Percentiles rank a stretch among this genome's conserved stretches.
Evolutionary conservation across 2,113 vertebrate genomes (phyloP).

Genomic region (Todiramphus chloris): DNA sequence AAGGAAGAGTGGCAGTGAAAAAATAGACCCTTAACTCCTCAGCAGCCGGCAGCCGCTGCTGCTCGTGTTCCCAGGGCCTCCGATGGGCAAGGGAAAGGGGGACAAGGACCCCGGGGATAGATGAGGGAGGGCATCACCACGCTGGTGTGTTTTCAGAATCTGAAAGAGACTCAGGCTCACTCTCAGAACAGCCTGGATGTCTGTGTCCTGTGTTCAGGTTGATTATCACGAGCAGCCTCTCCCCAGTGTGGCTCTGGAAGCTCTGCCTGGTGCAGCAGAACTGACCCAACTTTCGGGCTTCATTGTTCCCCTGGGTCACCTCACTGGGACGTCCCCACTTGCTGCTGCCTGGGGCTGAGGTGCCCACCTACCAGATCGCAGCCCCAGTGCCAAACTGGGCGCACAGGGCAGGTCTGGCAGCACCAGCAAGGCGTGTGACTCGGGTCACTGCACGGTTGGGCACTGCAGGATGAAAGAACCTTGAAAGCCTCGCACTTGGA

Average conservation of each 20-base stretch:
- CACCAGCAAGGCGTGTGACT: fast-evolving
- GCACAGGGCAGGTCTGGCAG: too few species aligned
- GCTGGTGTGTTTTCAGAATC: not conserved
- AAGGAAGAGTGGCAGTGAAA: slow-evolving; percentile 1
- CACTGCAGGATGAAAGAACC: not conserved
- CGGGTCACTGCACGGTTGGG: fast-evolving
- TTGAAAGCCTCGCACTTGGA: not conserved
- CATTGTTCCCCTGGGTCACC: not conserved
- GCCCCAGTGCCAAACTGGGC: fast-evolving
- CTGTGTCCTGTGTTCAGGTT: not conserved
- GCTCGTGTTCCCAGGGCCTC: not conserved
- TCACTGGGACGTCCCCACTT: fast-evolving
- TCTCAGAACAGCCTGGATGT: not conserved
- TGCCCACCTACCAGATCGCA: not conserved
- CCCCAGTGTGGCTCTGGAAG: not conserved
- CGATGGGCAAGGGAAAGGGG: not conserved
- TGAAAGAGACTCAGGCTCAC: not conserved
- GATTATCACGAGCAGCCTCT: not conserved
- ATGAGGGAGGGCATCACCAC: not conserved
- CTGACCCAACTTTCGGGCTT: not conserved
- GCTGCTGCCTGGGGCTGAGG: not conserved
- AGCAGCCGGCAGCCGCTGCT: not conserved
- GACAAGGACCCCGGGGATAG: not conserved
- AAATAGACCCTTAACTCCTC: slow-evolving; percentile 39
- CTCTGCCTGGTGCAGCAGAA: not conserved